phyloP scores from a whole-genome alignment of 2,888 invertebrate genomes.

The Amphimallon solstitiale region DNA sequence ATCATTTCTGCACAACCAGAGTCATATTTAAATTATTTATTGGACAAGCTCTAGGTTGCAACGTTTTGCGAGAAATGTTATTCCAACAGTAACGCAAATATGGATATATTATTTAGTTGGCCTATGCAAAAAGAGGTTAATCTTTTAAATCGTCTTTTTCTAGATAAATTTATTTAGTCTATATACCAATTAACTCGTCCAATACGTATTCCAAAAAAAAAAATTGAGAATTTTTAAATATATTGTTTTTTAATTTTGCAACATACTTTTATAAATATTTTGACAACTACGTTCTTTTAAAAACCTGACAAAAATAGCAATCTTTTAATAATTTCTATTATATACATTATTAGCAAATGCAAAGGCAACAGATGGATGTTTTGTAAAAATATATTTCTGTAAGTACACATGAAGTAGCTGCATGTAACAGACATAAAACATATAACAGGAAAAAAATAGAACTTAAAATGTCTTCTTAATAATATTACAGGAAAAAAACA shows the following conservation, averaged over 20 bases:
- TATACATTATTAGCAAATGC: conserved; percentile 24
- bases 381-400: conserved; percentile 20
- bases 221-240: conserved; percentile 3
- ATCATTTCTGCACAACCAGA: no score
- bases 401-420: conserved; percentile 24
- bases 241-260: conserved; percentile 18
- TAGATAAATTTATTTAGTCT: no score
- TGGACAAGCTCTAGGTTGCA: no score
- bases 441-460: background rate
- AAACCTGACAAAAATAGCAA: conserved; percentile 33
- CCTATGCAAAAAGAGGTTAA: no score
- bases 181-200: no score
- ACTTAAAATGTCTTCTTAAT: conserved; percentile 3
- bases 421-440: conserved; percentile 6
- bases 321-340: conserved; percentile 9
- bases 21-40: no score
- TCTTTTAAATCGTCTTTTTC: no score
- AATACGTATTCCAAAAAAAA: conserved; percentile 2
- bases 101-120: no score
- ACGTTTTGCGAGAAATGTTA: no score
- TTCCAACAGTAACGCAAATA: no score
- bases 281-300: conserved; percentile 16
- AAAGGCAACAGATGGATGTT: conserved; percentile 39
- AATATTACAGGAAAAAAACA: background rate
- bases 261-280: conserved; percentile 20